Conservation (phyloP, 2,888 invertebrate genomes). For the Colletes collaris region DNA sequence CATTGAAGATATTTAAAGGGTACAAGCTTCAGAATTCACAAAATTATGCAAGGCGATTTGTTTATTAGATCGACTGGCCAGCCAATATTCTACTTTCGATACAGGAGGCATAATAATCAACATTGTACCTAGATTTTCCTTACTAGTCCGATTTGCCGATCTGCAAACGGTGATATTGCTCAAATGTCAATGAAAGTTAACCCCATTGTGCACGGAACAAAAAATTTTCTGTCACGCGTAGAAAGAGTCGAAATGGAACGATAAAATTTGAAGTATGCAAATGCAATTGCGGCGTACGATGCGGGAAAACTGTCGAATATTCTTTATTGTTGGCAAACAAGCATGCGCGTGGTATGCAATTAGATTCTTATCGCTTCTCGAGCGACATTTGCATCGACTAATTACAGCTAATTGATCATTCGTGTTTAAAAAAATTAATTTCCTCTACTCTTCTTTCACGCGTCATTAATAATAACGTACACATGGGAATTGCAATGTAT, state of each 20-base stretch:
- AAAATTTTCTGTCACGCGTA: not conserved
- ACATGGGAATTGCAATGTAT: not conserved
- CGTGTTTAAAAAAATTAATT: not conserved
- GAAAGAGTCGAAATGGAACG: not conserved
- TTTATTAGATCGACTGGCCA: not conserved
- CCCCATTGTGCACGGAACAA: not conserved
- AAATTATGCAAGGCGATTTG: not conserved
- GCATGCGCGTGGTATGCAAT: constrained; percentile 18
- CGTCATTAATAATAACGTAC: not conserved
- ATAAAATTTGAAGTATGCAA: constrained; percentile 3
- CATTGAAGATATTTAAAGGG: constrained; percentile 18
- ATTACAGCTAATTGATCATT: constrained; percentile 53
- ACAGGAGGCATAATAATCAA: not conserved
- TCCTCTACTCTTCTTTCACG: not conserved
- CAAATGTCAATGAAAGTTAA: not conserved
- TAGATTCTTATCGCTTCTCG: constrained; percentile 30
- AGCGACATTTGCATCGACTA: constrained; percentile 32
- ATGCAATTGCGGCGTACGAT: constrained; percentile 11
- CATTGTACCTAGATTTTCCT: not conserved
- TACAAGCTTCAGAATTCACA: not conserved
- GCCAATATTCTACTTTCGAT: not conserved
- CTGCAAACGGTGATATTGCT: not conserved
- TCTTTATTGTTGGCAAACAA: constrained; percentile 20
- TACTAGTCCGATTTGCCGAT: constrained; percentile 10
- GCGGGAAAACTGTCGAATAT: constrained; percentile 6